Conservation (phyloP, 1,140 invertebrate genomes). For the Eumeta japonica region DNA sequence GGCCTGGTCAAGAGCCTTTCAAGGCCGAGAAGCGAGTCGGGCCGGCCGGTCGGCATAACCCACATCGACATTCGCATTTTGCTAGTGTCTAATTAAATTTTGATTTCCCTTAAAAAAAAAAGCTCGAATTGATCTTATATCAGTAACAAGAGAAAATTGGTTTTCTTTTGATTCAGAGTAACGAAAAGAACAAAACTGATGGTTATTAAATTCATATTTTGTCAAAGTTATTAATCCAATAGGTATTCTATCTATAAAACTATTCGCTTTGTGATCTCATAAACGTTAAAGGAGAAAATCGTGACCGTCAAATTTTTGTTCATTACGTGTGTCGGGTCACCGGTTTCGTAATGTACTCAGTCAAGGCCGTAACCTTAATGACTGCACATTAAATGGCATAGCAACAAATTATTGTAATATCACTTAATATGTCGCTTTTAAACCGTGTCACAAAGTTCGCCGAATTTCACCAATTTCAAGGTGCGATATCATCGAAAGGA, state of each 20-base stretch:
- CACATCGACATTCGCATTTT: too few species aligned
- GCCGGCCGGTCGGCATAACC: conserved; percentile 31
- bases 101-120: too few species aligned
- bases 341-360: conserved; percentile 37
- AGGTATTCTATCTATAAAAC: too few species aligned
- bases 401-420: conserved; percentile 10
- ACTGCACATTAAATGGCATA: conserved; percentile 41
- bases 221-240: too few species aligned
- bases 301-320: conserved; percentile 33
- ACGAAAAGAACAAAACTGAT: too few species aligned
- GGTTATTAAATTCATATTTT: too few species aligned
- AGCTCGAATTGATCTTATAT: too few species aligned
- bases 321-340: conserved; percentile 35
- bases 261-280: too few species aligned
- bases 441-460: conserved; percentile 7
- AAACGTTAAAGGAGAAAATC: conserved; percentile 22
- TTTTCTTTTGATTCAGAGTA: too few species aligned
- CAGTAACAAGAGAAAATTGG: too few species aligned
- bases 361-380: conserved; percentile 43
- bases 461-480: conserved; percentile 22
- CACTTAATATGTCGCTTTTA: conserved; percentile 2
- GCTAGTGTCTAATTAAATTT: too few species aligned
- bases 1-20: conserved; percentile 56
- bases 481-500: conserved; percentile 11
- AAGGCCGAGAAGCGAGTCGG: conserved; percentile 52